These are phyloP conservation scores for Pholis gunnellus DNA, from an alignment of 2,113 vertebrate species.

Conservation along the genomic window DNA sequence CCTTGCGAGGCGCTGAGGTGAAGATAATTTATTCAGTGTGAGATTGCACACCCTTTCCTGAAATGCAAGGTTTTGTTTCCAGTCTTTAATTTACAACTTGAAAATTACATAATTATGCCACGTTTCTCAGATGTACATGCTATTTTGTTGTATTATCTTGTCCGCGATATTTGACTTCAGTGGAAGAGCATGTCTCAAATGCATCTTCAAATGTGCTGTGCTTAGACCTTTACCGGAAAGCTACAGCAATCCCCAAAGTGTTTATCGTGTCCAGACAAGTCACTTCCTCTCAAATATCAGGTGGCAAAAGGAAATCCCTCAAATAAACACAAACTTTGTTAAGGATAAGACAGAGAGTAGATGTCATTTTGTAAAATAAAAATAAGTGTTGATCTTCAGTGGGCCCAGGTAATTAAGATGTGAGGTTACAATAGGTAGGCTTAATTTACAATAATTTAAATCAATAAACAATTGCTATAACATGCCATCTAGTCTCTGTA, in stretches of 20 bases:
- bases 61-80: neutral
- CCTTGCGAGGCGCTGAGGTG: conserved; percentile 19
- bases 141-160: neutral
- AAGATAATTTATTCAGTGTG: neutral
- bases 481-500: neutral
- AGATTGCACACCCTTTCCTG: neutral
- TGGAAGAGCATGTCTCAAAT: neutral
- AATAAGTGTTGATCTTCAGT: neutral
- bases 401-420: neutral
- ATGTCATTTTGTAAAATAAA: neutral
- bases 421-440: too few relatives aligned
- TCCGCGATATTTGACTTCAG: neutral
- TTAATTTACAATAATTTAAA: neutral
- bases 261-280: neutral
- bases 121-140: neutral
- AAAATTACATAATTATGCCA: neutral
- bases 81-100: neutral
- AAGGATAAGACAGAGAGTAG: neutral
- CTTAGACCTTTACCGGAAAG: neutral
- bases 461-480: neutral
- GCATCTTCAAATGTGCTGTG: neutral
- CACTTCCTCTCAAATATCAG: neutral
- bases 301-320: neutral
- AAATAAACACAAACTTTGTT: neutral
- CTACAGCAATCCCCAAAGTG: neutral